These are phyloP conservation scores for Gari tellinella DNA, from an alignment of 2,888 invertebrate genomes.

Conservation along the genomic window DNA sequence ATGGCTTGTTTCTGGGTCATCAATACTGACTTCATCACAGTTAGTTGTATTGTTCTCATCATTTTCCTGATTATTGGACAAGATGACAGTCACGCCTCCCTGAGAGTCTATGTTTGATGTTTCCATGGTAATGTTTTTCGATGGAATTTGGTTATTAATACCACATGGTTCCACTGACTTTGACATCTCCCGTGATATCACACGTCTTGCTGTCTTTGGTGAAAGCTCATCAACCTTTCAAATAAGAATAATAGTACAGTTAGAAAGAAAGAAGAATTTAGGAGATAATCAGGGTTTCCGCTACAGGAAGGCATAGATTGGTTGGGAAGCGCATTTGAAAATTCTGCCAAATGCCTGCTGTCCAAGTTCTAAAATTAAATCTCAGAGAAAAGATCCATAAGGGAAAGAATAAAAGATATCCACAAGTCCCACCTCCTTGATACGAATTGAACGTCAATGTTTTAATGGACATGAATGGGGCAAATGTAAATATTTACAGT, in stretches of 20 bases:
- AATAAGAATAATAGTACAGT: background rate
- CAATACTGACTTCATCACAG: background rate
- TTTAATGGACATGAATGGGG: too few species aligned
- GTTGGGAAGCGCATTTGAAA: too few species aligned
- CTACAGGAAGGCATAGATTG: too few species aligned
- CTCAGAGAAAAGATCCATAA: too few species aligned
- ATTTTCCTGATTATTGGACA: background rate
- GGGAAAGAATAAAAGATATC: background rate
- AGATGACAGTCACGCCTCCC: background rate
- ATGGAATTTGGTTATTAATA: conserved; percentile 16
- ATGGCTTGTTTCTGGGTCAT: background rate
- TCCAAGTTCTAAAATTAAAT: too few species aligned
- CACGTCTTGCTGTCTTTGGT: conserved; percentile 59
- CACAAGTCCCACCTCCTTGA: background rate
- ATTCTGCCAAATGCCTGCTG: too few species aligned
- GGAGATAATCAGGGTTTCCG: too few species aligned
- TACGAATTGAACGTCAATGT: too few species aligned
- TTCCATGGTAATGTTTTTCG: background rate
- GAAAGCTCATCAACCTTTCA: conserved; percentile 71
- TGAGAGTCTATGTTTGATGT: conserved; percentile 10
- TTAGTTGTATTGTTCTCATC: conserved; percentile 5
- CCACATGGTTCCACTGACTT: conserved; percentile 60
- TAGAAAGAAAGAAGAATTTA: too few species aligned
- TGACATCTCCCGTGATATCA: conserved; percentile 60
- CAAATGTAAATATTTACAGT: too few species aligned